Evolutionary conservation across 1,140 invertebrate genomes (phyloP).

Genomic region (Venustaconcha ellipsiformis): DNA sequence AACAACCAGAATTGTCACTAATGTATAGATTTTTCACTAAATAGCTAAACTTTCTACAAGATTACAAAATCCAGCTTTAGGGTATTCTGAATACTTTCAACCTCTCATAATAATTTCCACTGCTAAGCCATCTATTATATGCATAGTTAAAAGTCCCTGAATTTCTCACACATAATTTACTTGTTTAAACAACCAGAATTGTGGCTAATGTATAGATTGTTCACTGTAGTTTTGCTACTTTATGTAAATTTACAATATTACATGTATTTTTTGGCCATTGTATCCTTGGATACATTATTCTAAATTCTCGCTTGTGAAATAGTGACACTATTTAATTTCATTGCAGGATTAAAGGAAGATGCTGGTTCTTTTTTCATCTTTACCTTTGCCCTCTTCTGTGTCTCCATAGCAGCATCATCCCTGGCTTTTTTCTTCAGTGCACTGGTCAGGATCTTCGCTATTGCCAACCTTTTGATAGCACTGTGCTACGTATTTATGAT

Average conservation of each 20-base stretch:
- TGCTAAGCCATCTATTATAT: too few species aligned
- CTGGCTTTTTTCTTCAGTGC: constrained; percentile 65
- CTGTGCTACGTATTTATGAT: constrained; percentile 67
- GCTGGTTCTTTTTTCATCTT: constrained; percentile 62
- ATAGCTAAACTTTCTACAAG: too few species aligned
- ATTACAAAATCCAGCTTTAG: too few species aligned
- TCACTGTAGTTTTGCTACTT: neutral
- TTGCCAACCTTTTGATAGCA: constrained; percentile 64
- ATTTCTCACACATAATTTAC: neutral
- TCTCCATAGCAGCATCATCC: constrained; percentile 58
- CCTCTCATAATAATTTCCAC: too few species aligned
- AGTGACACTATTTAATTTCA: constrained; percentile 6
- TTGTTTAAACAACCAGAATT: neutral
- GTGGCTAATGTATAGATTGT: neutral
- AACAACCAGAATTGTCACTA: too few species aligned
- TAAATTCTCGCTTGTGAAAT: neutral
- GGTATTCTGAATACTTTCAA: too few species aligned
- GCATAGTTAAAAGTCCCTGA: too few species aligned
- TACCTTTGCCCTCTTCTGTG: constrained; percentile 54
- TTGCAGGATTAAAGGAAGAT: constrained; percentile 54
- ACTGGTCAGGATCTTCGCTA: constrained; percentile 54
- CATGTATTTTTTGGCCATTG: neutral
- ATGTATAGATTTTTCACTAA: too few species aligned
- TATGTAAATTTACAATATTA: neutral
- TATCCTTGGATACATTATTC: neutral